Evolutionary conservation across 1,140 invertebrate species (phyloP).

Genomic region (Magallana angulata): DNA sequence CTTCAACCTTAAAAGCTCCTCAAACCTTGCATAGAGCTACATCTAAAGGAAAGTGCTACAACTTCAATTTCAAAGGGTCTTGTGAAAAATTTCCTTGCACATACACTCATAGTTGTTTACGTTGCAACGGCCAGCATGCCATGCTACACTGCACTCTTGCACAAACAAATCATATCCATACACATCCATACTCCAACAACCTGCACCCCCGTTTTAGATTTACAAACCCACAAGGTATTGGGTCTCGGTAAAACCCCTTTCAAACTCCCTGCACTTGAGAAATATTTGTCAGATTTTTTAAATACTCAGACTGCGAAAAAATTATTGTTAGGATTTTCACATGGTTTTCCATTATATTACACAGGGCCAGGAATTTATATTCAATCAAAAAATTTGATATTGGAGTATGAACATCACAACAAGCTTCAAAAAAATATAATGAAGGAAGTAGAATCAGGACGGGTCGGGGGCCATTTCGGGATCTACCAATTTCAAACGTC

Average conservation of each 20-base stretch:
- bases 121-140: neutral
- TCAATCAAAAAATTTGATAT: neutral
- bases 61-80: neutral
- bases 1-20: neutral
- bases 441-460: conserved; percentile 28
- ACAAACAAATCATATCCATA: neutral
- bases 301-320: neutral
- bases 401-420: neutral
- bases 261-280: neutral
- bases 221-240: neutral
- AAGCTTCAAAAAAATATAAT: neutral
- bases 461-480: conserved; percentile 34
- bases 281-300: neutral
- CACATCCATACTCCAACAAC: neutral
- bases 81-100: neutral
- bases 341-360: neutral
- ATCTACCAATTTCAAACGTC: conserved; percentile 36
- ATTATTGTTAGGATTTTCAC: neutral
- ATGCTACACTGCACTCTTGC: neutral
- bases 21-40: neutral
- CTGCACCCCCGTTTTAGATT: neutral
- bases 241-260: neutral
- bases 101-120: neutral
- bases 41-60: neutral
- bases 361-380: neutral